phyloP scores from a whole-genome alignment of 2,797 vertebrate genomes.

The Spinibarbus caldwelli region DNA sequence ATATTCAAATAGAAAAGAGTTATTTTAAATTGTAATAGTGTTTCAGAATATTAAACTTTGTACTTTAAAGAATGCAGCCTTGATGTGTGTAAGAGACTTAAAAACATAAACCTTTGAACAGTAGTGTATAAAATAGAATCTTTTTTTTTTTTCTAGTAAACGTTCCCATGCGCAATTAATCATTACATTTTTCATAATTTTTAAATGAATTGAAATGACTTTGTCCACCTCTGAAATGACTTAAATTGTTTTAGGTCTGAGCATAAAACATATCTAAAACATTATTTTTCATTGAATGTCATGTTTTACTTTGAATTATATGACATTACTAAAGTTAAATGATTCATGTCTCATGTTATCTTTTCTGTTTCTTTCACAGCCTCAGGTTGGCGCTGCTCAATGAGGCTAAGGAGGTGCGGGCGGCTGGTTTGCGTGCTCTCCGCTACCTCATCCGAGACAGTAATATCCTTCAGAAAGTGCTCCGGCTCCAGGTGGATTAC shows the following conservation, averaged over 20 bases:
- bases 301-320: not conserved
- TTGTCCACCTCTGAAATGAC: not conserved
- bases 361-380: conserved; percentile 69
- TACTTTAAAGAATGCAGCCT: too few relatives aligned
- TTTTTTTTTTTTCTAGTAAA: not conserved
- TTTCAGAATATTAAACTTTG: too few relatives aligned
- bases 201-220: not conserved
- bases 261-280: not conserved
- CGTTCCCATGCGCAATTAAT: not conserved
- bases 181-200: not conserved
- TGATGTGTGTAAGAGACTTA: too few relatives aligned
- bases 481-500: conserved; percentile 96
- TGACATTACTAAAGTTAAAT: not conserved
- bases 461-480: conserved; percentile 93
- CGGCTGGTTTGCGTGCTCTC: conserved; percentile 93
- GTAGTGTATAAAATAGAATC: not conserved
- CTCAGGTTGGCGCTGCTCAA: conserved; percentile 94
- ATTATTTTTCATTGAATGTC: not conserved
- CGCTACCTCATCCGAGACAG: conserved; percentile 97
- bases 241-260: not conserved
- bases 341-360: not conserved
- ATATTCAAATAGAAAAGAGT: too few relatives aligned
- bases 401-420: conserved; percentile 98
- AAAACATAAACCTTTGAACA: too few relatives aligned
- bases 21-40: too few relatives aligned